Conservation (phyloP, 2,113 vertebrate species). For the Passer domesticus region DNA sequence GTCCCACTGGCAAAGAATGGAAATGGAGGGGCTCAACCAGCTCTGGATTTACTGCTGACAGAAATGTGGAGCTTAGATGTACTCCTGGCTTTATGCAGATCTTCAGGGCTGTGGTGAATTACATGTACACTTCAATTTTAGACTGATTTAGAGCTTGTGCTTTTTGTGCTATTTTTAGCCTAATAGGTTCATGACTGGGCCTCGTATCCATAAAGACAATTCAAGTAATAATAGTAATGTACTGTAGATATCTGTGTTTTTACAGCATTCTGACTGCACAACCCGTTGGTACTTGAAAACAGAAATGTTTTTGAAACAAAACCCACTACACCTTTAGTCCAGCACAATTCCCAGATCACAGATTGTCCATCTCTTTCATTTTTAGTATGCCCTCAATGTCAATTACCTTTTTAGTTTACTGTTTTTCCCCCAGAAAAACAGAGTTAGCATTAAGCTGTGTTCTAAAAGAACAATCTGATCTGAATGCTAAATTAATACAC, state of each 20-base stretch:
- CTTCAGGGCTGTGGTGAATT: background rate
- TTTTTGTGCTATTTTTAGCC: background rate
- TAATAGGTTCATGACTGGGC: background rate
- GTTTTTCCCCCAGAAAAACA: background rate
- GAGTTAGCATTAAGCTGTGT: slow-evolving; percentile 31
- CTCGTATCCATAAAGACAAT: background rate
- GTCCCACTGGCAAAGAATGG: background rate
- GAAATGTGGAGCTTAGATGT: fast-evolving
- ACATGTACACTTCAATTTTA: background rate
- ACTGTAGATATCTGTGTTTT: background rate
- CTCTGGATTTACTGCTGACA: background rate
- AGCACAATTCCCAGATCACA: background rate
- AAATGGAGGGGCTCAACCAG: background rate
- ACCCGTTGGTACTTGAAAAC: background rate
- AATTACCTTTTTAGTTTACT: slow-evolving; percentile 51
- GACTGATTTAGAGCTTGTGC: background rate
- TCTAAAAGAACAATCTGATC: background rate
- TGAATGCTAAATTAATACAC: slow-evolving; percentile 33
- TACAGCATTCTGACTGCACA: background rate
- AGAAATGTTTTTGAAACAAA: slow-evolving; percentile 2
- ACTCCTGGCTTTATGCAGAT: background rate
- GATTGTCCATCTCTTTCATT: background rate
- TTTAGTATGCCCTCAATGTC: background rate
- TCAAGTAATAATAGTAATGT: background rate
- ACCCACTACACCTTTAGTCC: background rate